A percentile compares a stretch with the other conserved stretches of the same genome.
Conservation (phyloP, 2,113 vertebrate species). For the Leuciscus idus region DNA sequence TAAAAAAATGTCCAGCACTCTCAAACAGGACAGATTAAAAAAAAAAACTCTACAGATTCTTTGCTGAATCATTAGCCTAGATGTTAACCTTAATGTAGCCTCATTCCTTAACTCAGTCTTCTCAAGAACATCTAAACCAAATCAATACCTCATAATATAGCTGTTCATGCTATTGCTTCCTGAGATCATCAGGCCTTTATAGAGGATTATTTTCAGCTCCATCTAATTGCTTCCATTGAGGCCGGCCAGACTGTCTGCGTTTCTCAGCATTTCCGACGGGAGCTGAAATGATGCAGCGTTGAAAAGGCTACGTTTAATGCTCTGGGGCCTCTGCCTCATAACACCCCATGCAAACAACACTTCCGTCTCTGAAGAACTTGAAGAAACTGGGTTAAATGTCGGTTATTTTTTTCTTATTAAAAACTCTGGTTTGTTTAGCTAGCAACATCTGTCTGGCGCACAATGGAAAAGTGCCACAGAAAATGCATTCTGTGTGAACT, state of each 20-base stretch:
- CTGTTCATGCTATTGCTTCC: neutral
- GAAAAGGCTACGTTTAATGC: constrained; percentile 29
- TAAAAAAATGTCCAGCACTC: neutral
- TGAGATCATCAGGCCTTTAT: constrained; percentile 22
- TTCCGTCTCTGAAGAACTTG: constrained; percentile 1
- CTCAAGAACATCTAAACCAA: neutral
- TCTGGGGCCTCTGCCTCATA: neutral
- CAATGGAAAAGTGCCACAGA: too few relatives aligned
- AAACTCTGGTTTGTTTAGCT: neutral
- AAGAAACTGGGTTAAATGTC: neutral
- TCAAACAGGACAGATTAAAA: neutral
- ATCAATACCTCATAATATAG: constrained; percentile 25
- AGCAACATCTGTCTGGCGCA: neutral
- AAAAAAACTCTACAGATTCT: neutral
- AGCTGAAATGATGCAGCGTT: neutral
- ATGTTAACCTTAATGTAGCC: neutral
- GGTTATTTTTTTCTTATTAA: neutral
- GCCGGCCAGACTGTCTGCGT: constrained; percentile 16
- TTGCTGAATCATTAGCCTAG: neutral
- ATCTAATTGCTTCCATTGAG: neutral
- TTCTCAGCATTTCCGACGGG: constrained; percentile 16
- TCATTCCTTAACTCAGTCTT: neutral
- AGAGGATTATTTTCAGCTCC: neutral
- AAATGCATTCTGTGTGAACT: too few relatives aligned
- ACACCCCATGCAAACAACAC: neutral